Evolutionary conservation across 30 jellyfish, hydroid and myxozoan species (phyloP), one percentile per base, ranked within the genome.

Genomic region (Thelohanellus kitauei): DNA sequence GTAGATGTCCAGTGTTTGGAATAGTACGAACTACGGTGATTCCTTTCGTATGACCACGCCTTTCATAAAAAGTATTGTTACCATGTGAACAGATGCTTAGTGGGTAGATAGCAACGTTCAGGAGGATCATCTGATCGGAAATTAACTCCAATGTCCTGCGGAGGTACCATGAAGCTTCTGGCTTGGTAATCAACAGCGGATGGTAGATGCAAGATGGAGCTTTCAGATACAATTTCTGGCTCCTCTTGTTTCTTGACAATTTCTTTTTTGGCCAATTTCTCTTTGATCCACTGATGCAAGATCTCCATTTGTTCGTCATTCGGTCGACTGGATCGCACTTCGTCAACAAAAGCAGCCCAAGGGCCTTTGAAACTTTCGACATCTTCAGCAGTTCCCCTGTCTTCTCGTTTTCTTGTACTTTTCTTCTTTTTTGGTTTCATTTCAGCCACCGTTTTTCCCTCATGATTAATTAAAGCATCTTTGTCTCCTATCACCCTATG

Each of bases 41-140:
- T 6, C 97, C 97, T 39, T 78, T 78, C 35, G 97, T 58, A 40
- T 78, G 97, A 18, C 88, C 97, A 32, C 87, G 48, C 93, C 83
- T 57, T 17, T 16, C 22, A 32, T 48, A 12, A 13, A 21, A 12
- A 1, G 14, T 0, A 2, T 17, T 41, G 60, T 55, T 14, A 60
- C 97, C 97, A 78, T 4, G 97, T 78, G 48, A 63, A 84, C 23
- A 78, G 58, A 20, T 63, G 83, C 44, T 58, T 64, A 43, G 63
- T 78, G 2, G 97, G 97, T 9, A 78, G 80, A 46, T 32, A 78
- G 34, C 97, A 78, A 45, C 54, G 58, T 4, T 51, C 83, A 9
- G 97, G 97, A 16, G 97, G 89, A 14, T 63, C 97, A 9, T 64
- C 89, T 4, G 75, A 17, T n/a, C 21, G 14, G 9, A 78, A 47